Conservation (phyloP, 2,113 vertebrate species). For the Tragelaphus buxtoni region DNA sequence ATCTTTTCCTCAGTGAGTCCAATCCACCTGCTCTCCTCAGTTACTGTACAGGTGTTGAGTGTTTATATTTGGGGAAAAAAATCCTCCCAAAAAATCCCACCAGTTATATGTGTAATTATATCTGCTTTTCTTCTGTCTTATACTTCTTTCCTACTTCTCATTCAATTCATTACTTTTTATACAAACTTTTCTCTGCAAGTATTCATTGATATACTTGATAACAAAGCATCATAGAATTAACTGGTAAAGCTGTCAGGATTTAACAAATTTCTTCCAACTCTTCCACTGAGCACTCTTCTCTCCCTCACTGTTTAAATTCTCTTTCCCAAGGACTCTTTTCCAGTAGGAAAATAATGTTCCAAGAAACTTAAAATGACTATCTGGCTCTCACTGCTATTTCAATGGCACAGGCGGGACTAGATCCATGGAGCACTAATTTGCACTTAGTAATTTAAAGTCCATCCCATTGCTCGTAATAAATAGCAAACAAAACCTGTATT, state of each 20-base stretch:
- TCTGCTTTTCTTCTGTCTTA: background rate
- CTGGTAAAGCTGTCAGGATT: background rate
- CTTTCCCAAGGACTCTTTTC: background rate
- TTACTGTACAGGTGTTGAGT: background rate
- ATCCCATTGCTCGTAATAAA: background rate
- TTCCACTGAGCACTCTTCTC: background rate
- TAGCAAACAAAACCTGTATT: background rate
- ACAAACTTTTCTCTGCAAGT: background rate
- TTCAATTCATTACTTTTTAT: background rate
- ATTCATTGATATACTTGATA: background rate
- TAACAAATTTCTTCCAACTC: background rate
- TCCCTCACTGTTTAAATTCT: background rate
- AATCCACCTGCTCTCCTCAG: background rate
- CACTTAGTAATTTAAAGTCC: background rate
- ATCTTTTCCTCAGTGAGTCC: background rate
- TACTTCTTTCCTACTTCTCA: background rate
- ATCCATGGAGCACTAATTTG: background rate
- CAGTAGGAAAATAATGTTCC: background rate
- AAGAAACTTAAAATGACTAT: background rate
- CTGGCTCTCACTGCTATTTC: background rate
- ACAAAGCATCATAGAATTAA: background rate
- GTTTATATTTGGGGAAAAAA: background rate
- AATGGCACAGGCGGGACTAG: background rate
- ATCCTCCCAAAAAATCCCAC: background rate
- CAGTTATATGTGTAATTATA: background rate